phyloP scores from a whole-genome alignment of 2,113 vertebrate species.

The Microtus ochrogaster region DNA sequence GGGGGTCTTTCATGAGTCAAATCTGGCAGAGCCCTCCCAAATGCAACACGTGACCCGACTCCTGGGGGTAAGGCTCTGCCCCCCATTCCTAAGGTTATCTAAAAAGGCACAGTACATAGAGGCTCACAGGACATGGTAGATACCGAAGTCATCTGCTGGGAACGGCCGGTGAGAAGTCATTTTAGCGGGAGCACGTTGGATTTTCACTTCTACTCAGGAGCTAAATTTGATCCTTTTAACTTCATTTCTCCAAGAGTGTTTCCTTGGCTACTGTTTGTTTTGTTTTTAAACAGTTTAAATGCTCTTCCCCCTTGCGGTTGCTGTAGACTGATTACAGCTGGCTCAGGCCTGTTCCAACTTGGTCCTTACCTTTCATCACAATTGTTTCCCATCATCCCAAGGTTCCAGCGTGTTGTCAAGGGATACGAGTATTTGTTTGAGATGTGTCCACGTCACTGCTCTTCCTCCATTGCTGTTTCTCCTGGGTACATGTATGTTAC shows the following conservation, averaged over 20 bases:
- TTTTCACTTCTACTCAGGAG: slow-evolving; percentile 29
- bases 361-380: slow-evolving; percentile 74
- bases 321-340: slow-evolving; percentile 24
- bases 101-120: neutral
- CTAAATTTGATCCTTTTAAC: neutral
- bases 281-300: neutral
- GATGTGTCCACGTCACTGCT: neutral
- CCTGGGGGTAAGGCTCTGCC: neutral
- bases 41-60: neutral
- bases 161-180: slow-evolving; percentile 67
- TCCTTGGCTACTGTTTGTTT: neutral
- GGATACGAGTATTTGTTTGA: slow-evolving; percentile 34
- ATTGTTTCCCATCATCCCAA: neutral
- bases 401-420: slow-evolving; percentile 58
- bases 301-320: neutral
- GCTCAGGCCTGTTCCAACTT: slow-evolving; percentile 27
- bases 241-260: slow-evolving; percentile 62
- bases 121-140: slow-evolving; percentile 80
- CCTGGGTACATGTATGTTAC: neutral
- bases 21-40: neutral
- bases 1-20: neutral
- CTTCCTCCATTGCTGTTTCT: neutral
- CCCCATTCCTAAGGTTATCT: fast-evolving
- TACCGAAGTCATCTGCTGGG: neutral
- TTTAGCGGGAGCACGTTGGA: neutral